Conservation (phyloP, 2,113 vertebrate species). For the Pao palembangensis region DNA sequence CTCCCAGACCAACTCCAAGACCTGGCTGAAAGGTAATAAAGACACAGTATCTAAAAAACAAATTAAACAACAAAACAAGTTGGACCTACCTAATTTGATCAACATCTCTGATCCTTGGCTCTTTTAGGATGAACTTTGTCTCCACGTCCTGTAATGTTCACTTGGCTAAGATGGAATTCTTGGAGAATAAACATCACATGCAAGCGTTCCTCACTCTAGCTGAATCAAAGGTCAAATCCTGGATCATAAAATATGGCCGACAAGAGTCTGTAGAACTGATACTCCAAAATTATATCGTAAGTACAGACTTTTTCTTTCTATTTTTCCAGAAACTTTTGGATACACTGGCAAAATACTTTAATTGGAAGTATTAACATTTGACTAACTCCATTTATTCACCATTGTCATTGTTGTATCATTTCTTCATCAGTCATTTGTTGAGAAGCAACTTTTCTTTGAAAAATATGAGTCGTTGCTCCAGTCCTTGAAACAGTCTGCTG, state of each 20-base stretch:
- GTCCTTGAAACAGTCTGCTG: constrained; percentile 83
- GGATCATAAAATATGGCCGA: constrained; percentile 97
- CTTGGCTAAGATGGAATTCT: constrained; percentile 92
- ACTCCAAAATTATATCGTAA: constrained; percentile 90
- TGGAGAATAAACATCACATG: constrained; percentile 92
- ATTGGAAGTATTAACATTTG: background rate
- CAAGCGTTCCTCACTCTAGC: constrained; percentile 90
- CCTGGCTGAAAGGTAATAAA: constrained; percentile 88
- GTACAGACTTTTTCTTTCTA: constrained; percentile 37
- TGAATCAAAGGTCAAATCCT: constrained; percentile 95
- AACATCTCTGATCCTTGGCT: background rate
- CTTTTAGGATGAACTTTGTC: constrained; percentile 89
- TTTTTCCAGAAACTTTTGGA: background rate
- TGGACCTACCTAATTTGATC: no score
- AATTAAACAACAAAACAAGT: background rate
- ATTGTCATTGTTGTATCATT: background rate
- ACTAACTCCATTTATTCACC: background rate
- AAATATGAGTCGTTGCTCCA: constrained; percentile 88
- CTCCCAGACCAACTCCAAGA: constrained; percentile 92
- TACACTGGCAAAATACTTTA: background rate
- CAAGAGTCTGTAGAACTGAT: constrained; percentile 90
- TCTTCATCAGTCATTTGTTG: constrained; percentile 83
- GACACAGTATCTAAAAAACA: background rate
- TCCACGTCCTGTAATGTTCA: constrained; percentile 88
- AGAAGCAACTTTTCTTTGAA: constrained; percentile 89